These are phyloP conservation scores for Pseudorectes ferrugineus DNA, from an alignment of 2,113 vertebrate genomes.

Conservation along the genomic window DNA sequence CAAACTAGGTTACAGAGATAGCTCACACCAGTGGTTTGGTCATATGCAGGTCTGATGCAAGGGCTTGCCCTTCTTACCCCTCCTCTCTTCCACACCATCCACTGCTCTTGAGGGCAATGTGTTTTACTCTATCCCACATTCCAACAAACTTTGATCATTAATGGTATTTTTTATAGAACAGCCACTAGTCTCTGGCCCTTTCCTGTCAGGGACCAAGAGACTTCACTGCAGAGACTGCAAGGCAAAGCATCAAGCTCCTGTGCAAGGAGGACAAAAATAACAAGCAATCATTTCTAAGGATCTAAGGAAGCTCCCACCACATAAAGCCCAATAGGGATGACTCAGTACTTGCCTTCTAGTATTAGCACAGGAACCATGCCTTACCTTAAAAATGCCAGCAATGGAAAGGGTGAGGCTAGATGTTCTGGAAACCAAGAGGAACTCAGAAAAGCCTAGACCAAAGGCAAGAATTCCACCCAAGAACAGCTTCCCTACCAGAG, in stretches of 20 bases:
- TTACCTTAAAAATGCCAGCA: constrained; percentile 95
- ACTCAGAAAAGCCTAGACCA: constrained; percentile 93
- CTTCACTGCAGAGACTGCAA: neutral
- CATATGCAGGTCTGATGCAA: neutral
- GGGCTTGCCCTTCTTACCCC: neutral
- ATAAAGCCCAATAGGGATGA: neutral
- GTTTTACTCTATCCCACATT: neutral
- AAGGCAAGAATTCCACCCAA: constrained; percentile 88
- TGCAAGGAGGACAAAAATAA: neutral
- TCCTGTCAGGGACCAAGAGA: neutral
- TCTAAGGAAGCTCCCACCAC: neutral
- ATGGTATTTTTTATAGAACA: neutral
- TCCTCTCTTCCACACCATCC: neutral
- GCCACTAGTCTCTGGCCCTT: neutral
- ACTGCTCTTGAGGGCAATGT: neutral
- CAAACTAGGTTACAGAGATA: neutral
- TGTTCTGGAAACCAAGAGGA: constrained; percentile 90
- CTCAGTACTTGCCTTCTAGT: neutral
- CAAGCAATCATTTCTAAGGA: neutral
- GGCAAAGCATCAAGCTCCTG: neutral
- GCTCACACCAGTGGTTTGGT: neutral
- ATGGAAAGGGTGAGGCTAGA: constrained; percentile 94
- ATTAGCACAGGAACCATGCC: neutral
- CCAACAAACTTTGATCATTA: neutral
- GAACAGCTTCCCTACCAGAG: constrained; percentile 77